Evolutionary conservation across 2,888 invertebrate genomes (phyloP), one percentile per base, ranked within the genome.

Genomic region (Gymnocheta viridis): DNA sequence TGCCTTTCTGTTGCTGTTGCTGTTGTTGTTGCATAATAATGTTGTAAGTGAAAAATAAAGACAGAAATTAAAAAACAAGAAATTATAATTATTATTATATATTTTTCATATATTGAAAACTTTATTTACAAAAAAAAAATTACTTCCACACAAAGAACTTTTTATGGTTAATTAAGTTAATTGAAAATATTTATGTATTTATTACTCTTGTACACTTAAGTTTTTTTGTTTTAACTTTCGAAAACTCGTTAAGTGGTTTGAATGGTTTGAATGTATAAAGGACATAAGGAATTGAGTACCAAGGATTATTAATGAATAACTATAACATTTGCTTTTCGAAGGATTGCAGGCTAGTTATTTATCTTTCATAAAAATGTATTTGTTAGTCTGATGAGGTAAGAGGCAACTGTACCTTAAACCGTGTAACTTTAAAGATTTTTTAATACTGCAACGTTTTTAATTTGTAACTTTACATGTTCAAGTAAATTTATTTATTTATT

Each of bases 81-180:
- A 69, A 62, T 69, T 35, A 64, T 69, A 54, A 69, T 35, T 62
- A 72, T 62, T 67, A 72, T 54, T 44, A 44, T 41, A 70, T 72
- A 27, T 41, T 10, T 62, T 62, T 62, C 27, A 62, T 41, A 62
- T 62, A 62, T 44, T 62, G 62, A 62, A 44, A 62, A 41, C n/a
- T 44, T 62, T 27, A 10, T 22, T 51, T 12, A 47, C 32, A 10
- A 58, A 58, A 47, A 27, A 44, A 54, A 27, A 54, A 27, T 2
- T 5, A 27, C 19, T 38, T 10, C 14, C 47, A 51, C 12, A 7
- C 29, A 74, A 58, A 60, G 32, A 58, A 44, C 19, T 51, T 32
- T 69, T 74, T 51, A 69, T 81, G 54, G 70, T 77, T 77, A 81
- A 81, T 77, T 47, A 77, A 84, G 72, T 77, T 81, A 84, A 81